Conservation (phyloP, 2,113 vertebrate genomes). For the Elephas maximus region DNA sequence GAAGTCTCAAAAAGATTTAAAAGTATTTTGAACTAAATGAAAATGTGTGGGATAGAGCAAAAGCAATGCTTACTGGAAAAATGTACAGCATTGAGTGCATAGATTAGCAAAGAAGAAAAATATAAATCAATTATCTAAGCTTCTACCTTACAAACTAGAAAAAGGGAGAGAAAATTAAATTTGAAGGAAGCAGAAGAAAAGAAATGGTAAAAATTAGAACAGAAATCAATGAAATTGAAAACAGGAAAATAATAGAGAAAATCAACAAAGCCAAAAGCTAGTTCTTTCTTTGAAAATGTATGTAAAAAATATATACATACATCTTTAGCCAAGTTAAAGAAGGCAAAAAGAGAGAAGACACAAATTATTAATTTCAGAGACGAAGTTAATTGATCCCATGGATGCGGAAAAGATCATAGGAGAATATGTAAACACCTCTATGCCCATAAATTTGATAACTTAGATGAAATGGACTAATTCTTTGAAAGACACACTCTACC, state of each 20-base stretch:
- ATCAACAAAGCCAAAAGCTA: neutral
- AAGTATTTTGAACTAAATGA: too few species aligned
- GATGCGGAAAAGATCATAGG: neutral
- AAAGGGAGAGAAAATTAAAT: neutral
- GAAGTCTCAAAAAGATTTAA: neutral
- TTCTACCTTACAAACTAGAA: neutral
- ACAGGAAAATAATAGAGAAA: neutral
- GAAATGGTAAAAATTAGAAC: neutral
- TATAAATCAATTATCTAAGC: neutral
- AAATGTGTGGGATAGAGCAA: neutral
- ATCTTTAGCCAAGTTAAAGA: too few species aligned
- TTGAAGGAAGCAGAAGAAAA: neutral
- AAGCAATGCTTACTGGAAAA: neutral
- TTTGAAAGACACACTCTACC: neutral
- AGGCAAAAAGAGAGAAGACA: neutral
- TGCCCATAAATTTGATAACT: neutral
- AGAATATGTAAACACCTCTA: neutral
- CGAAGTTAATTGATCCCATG: neutral
- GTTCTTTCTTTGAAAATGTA: neutral
- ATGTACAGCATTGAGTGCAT: neutral
- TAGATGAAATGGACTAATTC: neutral
- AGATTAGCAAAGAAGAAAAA: neutral
- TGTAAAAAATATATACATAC: neutral
- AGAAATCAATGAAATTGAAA: neutral
- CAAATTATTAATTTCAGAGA: neutral